Base-by-base conservation (phyloP, 2,888 invertebrate species). In the Volucella inanis region DNA sequence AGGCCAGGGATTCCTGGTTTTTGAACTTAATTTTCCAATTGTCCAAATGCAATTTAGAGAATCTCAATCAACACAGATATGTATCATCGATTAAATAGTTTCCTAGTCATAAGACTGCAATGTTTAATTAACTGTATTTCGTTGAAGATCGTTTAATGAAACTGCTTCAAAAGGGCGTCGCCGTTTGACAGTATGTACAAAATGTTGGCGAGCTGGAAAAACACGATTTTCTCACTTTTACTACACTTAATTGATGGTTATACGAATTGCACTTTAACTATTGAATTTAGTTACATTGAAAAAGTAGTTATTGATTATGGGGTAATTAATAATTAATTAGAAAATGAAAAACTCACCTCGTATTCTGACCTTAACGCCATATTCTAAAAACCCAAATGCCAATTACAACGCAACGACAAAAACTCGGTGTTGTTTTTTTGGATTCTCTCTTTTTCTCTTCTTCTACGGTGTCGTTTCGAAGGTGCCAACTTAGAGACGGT, bases 321-420 rank as follows among this genome's bases (percentile, higher is more conserved):
- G 31, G 6, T 31, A 55, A 39, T 14, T 9, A 38, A 49, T 59
- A 43, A 67, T 45, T 59, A 70, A 18, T 70, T 39, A 54, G 39
- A 65, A 38, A 12, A 62, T 22, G 15, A 47, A 62, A 70, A 67
- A 89, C 91, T 91, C 89, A 91, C 91, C 91, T 91, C 92, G 89
- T 90, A 91, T 88, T 91, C 90, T 88, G 92, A 91, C 90, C 91
- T 91, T 88, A 90, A 89, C 90, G 91, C 91, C 92, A 92, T 92
- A 88, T 90, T 91, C 89, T 89, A 90, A 87, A 87, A 88, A 88
- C 85, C 81, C 72, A 62, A 85, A 85, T 84, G 85, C 80, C 65
- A 81, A 68, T 45, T 74, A 79, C 76, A 76, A 85, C 76, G 6
- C 31, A 76, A 85, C 55, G 55, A 49, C 39, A 47, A 57, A 52